A percentile compares a stretch with the other conserved stretches of the same genome.
Evolutionary conservation across 2,888 invertebrate species (phyloP).

Genomic region (Philereme transversata): DNA sequence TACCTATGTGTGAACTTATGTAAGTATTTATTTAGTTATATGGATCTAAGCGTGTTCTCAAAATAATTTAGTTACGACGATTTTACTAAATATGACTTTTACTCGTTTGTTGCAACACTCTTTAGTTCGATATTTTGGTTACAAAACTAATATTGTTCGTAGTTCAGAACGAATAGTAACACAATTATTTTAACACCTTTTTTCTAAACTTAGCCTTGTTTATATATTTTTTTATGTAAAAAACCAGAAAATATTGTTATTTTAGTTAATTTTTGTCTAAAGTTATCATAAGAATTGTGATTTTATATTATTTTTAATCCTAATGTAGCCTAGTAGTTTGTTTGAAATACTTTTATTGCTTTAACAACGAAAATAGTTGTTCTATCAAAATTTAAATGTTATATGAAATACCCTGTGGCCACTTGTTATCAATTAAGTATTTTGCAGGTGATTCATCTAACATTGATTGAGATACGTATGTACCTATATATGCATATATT

Average conservation of each 20-base stretch:
- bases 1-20: constrained; percentile 19
- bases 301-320: no score
- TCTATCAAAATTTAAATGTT: no score
- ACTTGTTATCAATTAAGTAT: background rate
- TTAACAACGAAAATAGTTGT: no score
- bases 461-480: constrained; percentile 5
- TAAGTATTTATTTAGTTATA: constrained; percentile 23
- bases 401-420: no score
- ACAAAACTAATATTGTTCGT: background rate
- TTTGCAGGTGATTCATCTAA: constrained; percentile 16
- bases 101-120: constrained; percentile 14
- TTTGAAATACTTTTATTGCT: no score
- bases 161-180: background rate
- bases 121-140: no score
- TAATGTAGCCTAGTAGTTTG: no score
- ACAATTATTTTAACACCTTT: no score
- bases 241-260: no score
- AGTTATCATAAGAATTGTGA: no score
- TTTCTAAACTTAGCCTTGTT: background rate
- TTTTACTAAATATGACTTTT: background rate
- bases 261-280: no score
- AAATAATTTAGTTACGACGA: constrained; percentile 2
- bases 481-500: background rate
- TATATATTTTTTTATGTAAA: no score
- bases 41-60: background rate